Conservation (phyloP, 2,888 invertebrate species). For the Plagodis pulveraria region DNA sequence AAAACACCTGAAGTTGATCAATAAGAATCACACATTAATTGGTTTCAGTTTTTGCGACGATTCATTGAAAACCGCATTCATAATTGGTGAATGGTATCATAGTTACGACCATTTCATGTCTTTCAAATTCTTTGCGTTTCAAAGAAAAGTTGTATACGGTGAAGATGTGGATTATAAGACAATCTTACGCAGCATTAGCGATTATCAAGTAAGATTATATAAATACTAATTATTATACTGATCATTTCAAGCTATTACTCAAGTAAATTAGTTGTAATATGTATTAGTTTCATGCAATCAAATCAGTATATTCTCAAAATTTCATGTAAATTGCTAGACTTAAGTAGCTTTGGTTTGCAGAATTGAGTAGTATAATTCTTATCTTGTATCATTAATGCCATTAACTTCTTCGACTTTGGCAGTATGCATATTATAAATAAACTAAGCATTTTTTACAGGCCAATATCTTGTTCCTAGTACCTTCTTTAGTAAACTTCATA, state of each 20-base stretch:
- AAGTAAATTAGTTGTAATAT: too few relatives aligned
- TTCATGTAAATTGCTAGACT: too few relatives aligned
- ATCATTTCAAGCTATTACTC: too few relatives aligned
- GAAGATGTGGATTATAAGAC: constrained; percentile 39
- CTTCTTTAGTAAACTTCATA: constrained; percentile 53
- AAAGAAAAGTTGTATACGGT: constrained; percentile 60
- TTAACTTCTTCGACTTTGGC: too few relatives aligned
- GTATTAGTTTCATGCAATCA: too few relatives aligned
- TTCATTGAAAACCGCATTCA: constrained; percentile 53
- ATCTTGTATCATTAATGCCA: too few relatives aligned
- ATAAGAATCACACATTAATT: neutral
- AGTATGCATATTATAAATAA: too few relatives aligned
- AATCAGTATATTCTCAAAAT: too few relatives aligned
- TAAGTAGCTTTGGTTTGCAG: too few relatives aligned
- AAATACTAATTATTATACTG: too few relatives aligned
- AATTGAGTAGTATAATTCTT: too few relatives aligned
- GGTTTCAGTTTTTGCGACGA: constrained; percentile 53
- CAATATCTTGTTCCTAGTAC: constrained; percentile 61
- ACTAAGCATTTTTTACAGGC: constrained; percentile 49
- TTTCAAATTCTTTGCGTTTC: constrained; percentile 60
- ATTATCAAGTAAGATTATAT: constrained; percentile 48
- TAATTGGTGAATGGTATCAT: constrained; percentile 68
- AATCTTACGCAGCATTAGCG: constrained; percentile 51
- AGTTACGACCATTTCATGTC: constrained; percentile 69
- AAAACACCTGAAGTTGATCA: too few relatives aligned